Evolutionary conservation across 64 coral and sea anemone genomes (phyloP).

Genomic region (Catalaphyllia jardinei): DNA sequence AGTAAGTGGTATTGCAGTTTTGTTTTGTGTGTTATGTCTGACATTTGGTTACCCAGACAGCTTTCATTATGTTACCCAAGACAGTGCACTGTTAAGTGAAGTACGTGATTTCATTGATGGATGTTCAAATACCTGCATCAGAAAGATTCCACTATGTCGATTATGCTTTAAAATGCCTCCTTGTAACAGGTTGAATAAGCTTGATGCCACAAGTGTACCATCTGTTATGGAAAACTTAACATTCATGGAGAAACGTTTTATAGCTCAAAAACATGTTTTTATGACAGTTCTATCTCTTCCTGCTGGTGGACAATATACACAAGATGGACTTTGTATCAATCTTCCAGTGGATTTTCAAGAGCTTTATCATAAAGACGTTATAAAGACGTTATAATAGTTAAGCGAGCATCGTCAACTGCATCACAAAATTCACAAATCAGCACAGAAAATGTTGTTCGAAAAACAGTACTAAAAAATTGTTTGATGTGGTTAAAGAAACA

Average conservation of each 20-base stretch:
- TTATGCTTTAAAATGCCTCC: constrained; percentile 1
- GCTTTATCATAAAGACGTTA: constrained; percentile 14
- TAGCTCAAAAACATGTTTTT: constrained; percentile 46
- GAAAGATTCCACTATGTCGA: neutral
- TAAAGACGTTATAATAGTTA: neutral
- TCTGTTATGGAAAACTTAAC: constrained; percentile 8
- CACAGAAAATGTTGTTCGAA: no score
- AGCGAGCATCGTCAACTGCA: no score
- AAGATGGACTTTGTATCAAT: constrained; percentile 42
- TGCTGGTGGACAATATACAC: constrained; percentile 34
- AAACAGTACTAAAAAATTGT: no score
- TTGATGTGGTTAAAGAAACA: no score
- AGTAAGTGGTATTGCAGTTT: neutral
- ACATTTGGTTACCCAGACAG: neutral
- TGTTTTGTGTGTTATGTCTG: neutral
- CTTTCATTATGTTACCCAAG: neutral
- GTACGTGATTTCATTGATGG: neutral
- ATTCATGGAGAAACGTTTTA: constrained; percentile 53
- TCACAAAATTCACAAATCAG: no score
- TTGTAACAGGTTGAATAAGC: constrained; percentile 31
- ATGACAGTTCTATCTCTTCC: constrained; percentile 50
- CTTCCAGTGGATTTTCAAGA: constrained; percentile 52
- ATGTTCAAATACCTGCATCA: neutral
- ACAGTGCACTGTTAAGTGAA: neutral
- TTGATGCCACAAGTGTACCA: constrained; percentile 34